These are phyloP conservation scores for human DNA, from an alignment of 2,113 vertebrate species.

Conservation along the genomic window GRCh38 chr18:75160001-75160500, in stretches of 20 bases:
- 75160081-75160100: constrained; percentile 88
- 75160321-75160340: constrained; percentile 70
- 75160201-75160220: constrained; percentile 86
- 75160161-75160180: constrained; percentile 86
- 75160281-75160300: constrained; percentile 83
- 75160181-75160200: constrained; percentile 88
- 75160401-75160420: neutral
- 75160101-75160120: constrained; percentile 81
- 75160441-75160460: constrained; percentile 72
- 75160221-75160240: constrained; percentile 79
- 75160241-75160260: constrained; percentile 80
- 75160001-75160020: constrained; percentile 84
- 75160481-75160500: constrained; percentile 72
- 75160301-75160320: constrained; percentile 71
- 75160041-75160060: constrained; percentile 88
- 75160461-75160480: constrained; percentile 80
- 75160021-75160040: constrained; percentile 84
- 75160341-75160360: constrained; percentile 66
- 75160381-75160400: neutral
- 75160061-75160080: constrained; percentile 87
- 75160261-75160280: constrained; percentile 72
- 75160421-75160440: constrained; percentile 73
- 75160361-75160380: neutral
- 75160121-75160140: constrained; percentile 86
- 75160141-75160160: constrained; percentile 88